phyloP scores from a whole-genome alignment of 2,888 invertebrate genomes.

The Ornithoptera priamus region DNA sequence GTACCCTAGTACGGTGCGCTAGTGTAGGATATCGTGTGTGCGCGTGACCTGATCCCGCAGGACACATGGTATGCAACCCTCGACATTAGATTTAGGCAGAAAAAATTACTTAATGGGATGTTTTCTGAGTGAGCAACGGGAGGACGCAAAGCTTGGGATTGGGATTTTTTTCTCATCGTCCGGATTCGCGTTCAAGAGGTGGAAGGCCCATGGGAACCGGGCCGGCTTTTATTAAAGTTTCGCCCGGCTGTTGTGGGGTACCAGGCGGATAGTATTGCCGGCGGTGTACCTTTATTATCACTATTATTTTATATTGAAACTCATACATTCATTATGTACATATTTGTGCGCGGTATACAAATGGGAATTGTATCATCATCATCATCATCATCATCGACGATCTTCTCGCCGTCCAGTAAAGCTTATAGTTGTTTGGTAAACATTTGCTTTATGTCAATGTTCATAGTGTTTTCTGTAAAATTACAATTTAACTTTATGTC shows the following conservation, averaged over 20 bases:
- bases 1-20: constrained; percentile 33
- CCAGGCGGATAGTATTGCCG: constrained; percentile 3
- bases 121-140: constrained; percentile 69
- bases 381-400: too few relatives aligned
- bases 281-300: background rate
- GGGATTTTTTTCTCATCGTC: constrained; percentile 43
- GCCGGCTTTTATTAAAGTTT: constrained; percentile 37
- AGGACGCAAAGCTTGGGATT: constrained; percentile 45
- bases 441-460: too few relatives aligned
- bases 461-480: too few relatives aligned
- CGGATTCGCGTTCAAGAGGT: constrained; percentile 40
- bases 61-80: constrained; percentile 73
- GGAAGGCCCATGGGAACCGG: constrained; percentile 37
- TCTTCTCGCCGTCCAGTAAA: too few relatives aligned
- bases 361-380: too few relatives aligned
- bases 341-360: too few relatives aligned
- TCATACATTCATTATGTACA: too few relatives aligned
- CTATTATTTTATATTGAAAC: too few relatives aligned
- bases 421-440: too few relatives aligned
- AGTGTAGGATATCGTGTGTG: constrained; percentile 38
- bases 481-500: too few relatives aligned
- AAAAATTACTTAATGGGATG: constrained; percentile 78
- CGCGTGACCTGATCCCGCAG: constrained; percentile 55
- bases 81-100: constrained; percentile 71
- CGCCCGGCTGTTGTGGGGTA: constrained; percentile 25